Conservation (phyloP, 2,113 vertebrate genomes). For the Ariopsis seemanni region DNA sequence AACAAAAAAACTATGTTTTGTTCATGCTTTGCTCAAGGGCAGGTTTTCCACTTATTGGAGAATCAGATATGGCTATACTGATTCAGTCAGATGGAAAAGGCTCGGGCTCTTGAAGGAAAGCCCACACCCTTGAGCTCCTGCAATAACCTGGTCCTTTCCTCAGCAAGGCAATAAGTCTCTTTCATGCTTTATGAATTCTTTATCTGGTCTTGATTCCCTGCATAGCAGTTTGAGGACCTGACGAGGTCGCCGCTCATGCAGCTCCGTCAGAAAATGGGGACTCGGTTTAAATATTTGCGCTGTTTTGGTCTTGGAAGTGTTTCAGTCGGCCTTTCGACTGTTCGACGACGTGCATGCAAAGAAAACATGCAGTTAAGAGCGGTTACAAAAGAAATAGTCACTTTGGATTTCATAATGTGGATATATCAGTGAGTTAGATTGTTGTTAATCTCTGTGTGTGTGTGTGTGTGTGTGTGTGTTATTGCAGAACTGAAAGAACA, state of each 20-base stretch:
- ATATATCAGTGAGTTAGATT: background rate
- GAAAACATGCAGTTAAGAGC: constrained; percentile 39
- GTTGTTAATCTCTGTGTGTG: constrained; percentile 3
- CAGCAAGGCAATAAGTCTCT: constrained; percentile 50
- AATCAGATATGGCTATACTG: constrained; percentile 19
- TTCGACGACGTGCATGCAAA: constrained; percentile 12
- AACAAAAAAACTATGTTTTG: background rate
- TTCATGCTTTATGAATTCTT: constrained; percentile 50
- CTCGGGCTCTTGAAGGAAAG: constrained; percentile 38
- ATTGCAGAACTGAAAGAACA: background rate
- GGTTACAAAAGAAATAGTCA: constrained; percentile 22
- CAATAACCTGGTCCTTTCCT: constrained; percentile 45
- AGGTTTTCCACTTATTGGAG: constrained; percentile 24
- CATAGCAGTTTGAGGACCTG: background rate
- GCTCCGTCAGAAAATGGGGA: background rate
- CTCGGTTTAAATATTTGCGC: background rate
- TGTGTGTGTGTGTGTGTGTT: constrained; percentile 1
- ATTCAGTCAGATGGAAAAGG: constrained; percentile 33
- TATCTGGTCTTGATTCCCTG: constrained; percentile 21
- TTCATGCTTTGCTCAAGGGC: constrained; percentile 35
- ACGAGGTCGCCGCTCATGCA: background rate
- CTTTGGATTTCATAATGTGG: background rate
- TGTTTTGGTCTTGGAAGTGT: background rate
- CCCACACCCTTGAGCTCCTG: constrained; percentile 41
- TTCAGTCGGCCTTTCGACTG: constrained; percentile 20